Conservation (phyloP, 2,113 vertebrate genomes). For the Cebus imitator region DNA sequence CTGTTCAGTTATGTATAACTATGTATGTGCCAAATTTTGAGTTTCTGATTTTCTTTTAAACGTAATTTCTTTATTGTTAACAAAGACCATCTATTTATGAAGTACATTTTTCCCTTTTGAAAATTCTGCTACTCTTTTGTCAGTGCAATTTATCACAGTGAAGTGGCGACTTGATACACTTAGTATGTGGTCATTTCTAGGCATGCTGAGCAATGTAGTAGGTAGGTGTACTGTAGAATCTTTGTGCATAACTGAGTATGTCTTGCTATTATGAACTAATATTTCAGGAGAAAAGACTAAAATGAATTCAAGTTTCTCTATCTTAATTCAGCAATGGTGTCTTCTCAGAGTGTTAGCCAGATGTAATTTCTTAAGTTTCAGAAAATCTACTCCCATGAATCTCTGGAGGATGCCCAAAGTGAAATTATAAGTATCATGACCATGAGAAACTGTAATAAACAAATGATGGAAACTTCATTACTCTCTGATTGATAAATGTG, state of each 20-base stretch:
- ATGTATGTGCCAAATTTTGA: not conserved
- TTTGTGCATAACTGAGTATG: not conserved
- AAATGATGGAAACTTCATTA: not conserved
- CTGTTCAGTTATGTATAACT: constrained; percentile 7
- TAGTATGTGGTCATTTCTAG: not conserved
- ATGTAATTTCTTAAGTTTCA: not conserved
- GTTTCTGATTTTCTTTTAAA: constrained; percentile 24
- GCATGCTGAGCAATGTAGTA: not conserved
- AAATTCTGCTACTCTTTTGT: constrained; percentile 27
- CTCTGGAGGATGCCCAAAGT: not conserved
- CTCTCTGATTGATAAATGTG: not conserved
- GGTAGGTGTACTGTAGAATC: not conserved
- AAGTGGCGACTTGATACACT: not conserved
- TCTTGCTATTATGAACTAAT: not conserved
- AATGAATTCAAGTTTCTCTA: not conserved
- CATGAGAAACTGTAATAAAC: not conserved
- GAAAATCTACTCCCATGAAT: not conserved
- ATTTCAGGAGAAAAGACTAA: not conserved
- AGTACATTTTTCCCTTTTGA: not conserved
- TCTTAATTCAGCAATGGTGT: not conserved
- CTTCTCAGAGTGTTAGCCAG: not conserved
- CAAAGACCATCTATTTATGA: not conserved
- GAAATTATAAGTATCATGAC: not conserved
- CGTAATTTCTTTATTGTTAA: constrained; percentile 26
- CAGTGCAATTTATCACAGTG: not conserved